phyloP scores from a whole-genome alignment of 53 echinoderm and acorn worm genomes.

The Paracentrotus lividus region DNA sequence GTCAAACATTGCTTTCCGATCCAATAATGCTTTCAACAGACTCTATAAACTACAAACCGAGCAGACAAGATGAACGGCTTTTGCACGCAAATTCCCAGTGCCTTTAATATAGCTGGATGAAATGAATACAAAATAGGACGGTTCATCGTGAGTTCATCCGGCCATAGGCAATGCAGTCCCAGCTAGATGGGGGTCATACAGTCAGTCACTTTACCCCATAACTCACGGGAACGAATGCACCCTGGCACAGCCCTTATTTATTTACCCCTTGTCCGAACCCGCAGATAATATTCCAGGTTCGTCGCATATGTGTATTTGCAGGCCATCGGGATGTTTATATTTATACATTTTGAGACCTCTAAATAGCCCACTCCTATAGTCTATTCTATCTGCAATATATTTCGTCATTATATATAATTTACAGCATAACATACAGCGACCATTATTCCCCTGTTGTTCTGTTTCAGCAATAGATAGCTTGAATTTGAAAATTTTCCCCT shows the following conservation, averaged over 20 bases:
- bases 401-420: too few species aligned
- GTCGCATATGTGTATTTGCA: slow-evolving; percentile 9
- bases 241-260: slow-evolving; percentile 38
- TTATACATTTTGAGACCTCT: neutral
- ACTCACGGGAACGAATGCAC: slow-evolving; percentile 17
- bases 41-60: slow-evolving; percentile 15
- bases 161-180: slow-evolving; percentile 50
- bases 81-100: slow-evolving; percentile 54
- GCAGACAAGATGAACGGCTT: slow-evolving; percentile 23
- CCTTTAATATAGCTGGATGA: slow-evolving; percentile 23
- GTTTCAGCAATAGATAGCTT: neutral
- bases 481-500: slow-evolving; percentile 36
- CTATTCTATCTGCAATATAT: slow-evolving; percentile 34
- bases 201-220: slow-evolving; percentile 54
- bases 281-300: slow-evolving; percentile 34
- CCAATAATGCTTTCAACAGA: slow-evolving; percentile 52
- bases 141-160: slow-evolving; percentile 38
- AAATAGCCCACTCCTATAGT: neutral
- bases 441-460: neutral
- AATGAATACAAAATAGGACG: slow-evolving; percentile 63
- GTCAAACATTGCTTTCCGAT: slow-evolving; percentile 9
- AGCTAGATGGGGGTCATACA: slow-evolving; percentile 52
- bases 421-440: neutral
- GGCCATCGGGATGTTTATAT: slow-evolving; percentile 15
- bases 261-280: slow-evolving; percentile 50